Conservation (phyloP, 2,888 invertebrate species). For the Sinotaia quadrata region DNA sequence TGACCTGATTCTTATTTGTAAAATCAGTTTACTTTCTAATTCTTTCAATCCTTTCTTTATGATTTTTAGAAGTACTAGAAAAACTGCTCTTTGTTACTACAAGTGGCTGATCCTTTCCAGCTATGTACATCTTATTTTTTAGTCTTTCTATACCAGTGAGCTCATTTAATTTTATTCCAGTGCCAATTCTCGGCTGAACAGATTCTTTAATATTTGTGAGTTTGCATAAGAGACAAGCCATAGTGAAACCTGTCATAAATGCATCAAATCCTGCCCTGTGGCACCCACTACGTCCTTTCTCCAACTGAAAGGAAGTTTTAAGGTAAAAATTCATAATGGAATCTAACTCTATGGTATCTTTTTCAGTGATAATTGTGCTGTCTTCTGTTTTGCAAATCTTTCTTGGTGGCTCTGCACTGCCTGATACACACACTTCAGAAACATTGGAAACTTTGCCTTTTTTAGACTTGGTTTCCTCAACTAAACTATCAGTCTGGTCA, state of each 20-base stretch:
- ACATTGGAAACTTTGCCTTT: not conserved
- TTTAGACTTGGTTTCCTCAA: not conserved
- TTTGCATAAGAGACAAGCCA: slow-evolving; percentile 61
- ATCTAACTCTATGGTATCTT: not conserved
- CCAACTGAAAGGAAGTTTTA: slow-evolving; percentile 18
- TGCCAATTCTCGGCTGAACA: slow-evolving; percentile 6
- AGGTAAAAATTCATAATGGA: slow-evolving; percentile 15
- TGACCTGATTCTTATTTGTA: too few species aligned
- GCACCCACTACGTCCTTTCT: slow-evolving; percentile 48
- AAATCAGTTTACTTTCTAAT: too few species aligned
- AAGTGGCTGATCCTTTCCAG: slow-evolving; percentile 72
- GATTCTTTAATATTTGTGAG: slow-evolving; percentile 37
- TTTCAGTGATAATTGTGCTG: not conserved
- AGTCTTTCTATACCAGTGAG: slow-evolving; percentile 50
- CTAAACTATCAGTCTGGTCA: too few species aligned
- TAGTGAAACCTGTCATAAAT: slow-evolving; percentile 73
- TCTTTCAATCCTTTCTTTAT: slow-evolving; percentile 59
- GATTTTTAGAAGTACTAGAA: slow-evolving; percentile 65
- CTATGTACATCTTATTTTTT: slow-evolving; percentile 69
- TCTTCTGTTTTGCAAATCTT: too few species aligned
- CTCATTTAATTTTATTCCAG: slow-evolving; percentile 30
- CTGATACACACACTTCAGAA: not conserved
- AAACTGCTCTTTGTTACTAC: slow-evolving; percentile 68
- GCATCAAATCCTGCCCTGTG: slow-evolving; percentile 74
- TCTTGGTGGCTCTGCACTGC: not conserved